A percentile compares a stretch with the other conserved stretches of the same genome.
Evolutionary conservation across 1,140 invertebrate species (phyloP).

Genomic region (Drosophila funebris): DNA sequence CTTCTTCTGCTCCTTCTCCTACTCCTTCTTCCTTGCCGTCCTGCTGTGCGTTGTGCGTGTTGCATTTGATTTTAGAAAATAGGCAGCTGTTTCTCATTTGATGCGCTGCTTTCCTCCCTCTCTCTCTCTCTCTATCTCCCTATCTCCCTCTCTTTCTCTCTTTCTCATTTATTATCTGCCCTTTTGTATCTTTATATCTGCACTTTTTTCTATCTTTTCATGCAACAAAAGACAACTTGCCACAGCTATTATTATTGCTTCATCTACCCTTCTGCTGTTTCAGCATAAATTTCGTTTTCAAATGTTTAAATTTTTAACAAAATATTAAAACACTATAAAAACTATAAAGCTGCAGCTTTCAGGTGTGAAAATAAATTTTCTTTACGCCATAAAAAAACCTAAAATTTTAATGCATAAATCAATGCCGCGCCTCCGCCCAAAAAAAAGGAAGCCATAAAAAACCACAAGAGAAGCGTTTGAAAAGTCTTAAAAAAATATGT

Average conservation of each 20-base stretch:
- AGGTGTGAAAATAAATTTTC: slow-evolving; percentile 42
- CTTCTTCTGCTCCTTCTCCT: background rate
- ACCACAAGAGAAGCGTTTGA: slow-evolving; percentile 29
- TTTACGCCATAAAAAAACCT: slow-evolving; percentile 23
- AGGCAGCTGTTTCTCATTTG: slow-evolving; percentile 54
- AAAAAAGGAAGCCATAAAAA: slow-evolving; percentile 38
- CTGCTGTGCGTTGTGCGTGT: slow-evolving; percentile 43
- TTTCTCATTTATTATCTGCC: slow-evolving; percentile 6
- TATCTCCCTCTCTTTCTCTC: too few species aligned
- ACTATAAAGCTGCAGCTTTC: slow-evolving; percentile 22
- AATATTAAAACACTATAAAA: slow-evolving; percentile 33
- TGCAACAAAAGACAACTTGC: slow-evolving; percentile 9
- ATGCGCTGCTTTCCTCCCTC: slow-evolving; percentile 28
- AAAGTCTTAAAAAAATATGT: slow-evolving; percentile 41
- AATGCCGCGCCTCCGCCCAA: slow-evolving; percentile 1
- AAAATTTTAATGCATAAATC: slow-evolving; percentile 36
- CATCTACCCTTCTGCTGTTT: slow-evolving; percentile 1
- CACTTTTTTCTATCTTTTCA: slow-evolving; percentile 25
- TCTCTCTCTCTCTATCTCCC: background rate
- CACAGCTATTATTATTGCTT: slow-evolving; percentile 13
- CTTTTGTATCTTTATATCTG: slow-evolving; percentile 26
- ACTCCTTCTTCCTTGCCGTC: background rate
- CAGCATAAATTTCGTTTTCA: slow-evolving; percentile 8
- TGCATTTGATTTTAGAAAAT: slow-evolving; percentile 50
- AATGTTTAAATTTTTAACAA: slow-evolving; percentile 23